These are phyloP conservation scores for Lucilia sericata DNA, from an alignment of 1,140 invertebrate species.

Conservation along the genomic window DNA sequence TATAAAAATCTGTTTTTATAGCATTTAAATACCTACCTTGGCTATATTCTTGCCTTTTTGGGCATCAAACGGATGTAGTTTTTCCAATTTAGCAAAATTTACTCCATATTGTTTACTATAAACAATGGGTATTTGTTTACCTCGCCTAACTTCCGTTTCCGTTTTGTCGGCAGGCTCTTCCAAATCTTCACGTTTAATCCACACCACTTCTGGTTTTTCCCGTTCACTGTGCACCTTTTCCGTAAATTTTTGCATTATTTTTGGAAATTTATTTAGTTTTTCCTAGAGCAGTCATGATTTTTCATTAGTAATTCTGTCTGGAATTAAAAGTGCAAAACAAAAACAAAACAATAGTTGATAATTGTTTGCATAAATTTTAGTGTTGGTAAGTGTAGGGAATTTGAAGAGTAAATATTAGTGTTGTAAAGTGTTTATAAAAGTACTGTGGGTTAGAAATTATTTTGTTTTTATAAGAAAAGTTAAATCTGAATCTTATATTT, in stretches of 20 bases:
- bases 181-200: constrained; percentile 49
- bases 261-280: neutral
- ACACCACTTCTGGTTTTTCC: constrained; percentile 52
- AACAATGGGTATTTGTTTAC: constrained; percentile 75
- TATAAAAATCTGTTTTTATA: neutral
- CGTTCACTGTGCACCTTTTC: constrained; percentile 52
- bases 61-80: constrained; percentile 89
- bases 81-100: constrained; percentile 82
- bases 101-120: constrained; percentile 86
- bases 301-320: neutral
- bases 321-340: neutral
- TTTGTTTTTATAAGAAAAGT: too few relatives aligned
- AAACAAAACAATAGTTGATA: neutral
- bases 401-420: constrained; percentile 50
- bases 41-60: constrained; percentile 85
- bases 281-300: neutral
- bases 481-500: too few relatives aligned
- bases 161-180: neutral
- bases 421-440: neutral
- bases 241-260: constrained; percentile 50
- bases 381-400: too few relatives aligned
- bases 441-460: too few relatives aligned
- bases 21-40: constrained; percentile 69
- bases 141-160: constrained; percentile 30
- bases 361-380: neutral